A percentile compares a stretch with the other conserved stretches of the same genome.
phyloP scores from a whole-genome alignment of 2,797 vertebrate genomes.

The Pseudocheirus occidentalis region DNA sequence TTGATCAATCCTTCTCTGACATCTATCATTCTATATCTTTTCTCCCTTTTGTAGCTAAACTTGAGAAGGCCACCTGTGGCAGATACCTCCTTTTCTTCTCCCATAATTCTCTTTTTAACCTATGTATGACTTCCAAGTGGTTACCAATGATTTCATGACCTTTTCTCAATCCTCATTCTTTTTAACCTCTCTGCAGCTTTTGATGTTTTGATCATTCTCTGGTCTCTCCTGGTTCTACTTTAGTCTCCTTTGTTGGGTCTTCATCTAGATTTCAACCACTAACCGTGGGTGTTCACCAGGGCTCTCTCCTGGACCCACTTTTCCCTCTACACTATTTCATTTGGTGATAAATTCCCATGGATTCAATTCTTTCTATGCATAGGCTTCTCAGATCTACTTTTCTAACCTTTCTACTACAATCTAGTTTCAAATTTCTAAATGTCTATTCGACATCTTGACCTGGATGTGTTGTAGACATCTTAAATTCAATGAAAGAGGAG shows the following conservation, averaged over 20 bases:
- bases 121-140: not conserved
- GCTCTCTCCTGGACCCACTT: not conserved
- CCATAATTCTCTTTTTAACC: not conserved
- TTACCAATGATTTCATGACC: not conserved
- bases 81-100: not conserved
- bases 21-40: not conserved
- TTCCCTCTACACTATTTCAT: not conserved
- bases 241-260: too few species aligned
- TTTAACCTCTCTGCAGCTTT: not conserved
- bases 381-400: not conserved
- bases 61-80: not conserved
- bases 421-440: not conserved
- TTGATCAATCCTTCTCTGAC: not conserved
- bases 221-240: not conserved
- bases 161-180: not conserved
- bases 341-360: not conserved
- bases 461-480: not conserved
- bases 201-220: not conserved
- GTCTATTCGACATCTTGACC: not conserved
- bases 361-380: not conserved
- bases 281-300: not conserved
- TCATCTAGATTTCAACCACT: not conserved
- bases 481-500: not conserved
- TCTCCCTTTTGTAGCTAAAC: not conserved
- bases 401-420: not conserved